These are phyloP conservation scores for Podarcis muralis DNA, from an alignment of 2,113 vertebrate genomes.

Conservation along the genomic window DNA sequence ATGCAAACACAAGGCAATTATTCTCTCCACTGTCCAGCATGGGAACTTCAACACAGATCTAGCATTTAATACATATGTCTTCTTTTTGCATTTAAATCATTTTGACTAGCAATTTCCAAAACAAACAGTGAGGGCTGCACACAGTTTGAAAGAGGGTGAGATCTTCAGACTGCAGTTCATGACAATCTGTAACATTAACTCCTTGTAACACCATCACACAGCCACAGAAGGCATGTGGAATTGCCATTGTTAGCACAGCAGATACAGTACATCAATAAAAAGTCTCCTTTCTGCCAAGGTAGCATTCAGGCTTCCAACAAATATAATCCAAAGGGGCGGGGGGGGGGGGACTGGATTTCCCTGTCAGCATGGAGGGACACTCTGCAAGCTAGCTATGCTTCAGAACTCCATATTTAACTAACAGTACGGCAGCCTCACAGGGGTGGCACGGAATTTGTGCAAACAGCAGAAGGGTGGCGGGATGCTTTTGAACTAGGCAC, in stretches of 20 bases:
- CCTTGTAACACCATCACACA: neutral
- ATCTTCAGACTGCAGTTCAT: neutral
- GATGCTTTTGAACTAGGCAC: conserved; percentile 67
- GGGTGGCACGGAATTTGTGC: conserved; percentile 57
- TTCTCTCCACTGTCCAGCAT: neutral
- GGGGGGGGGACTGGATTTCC: conserved; percentile 39
- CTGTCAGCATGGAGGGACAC: conserved; percentile 39
- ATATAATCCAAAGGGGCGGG: conserved; percentile 33
- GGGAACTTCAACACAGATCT: neutral
- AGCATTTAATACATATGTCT: neutral
- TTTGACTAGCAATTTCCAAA: neutral
- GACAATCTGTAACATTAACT: neutral
- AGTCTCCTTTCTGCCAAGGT: neutral
- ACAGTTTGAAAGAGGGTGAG: neutral
- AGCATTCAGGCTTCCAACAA: conserved; percentile 48
- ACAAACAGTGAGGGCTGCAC: neutral
- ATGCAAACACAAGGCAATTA: neutral
- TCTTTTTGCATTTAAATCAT: neutral
- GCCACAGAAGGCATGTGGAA: neutral
- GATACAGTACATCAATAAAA: conserved; percentile 25
- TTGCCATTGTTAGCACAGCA: neutral
- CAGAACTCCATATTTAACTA: conserved; percentile 63
- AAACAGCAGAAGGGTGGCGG: conserved; percentile 40
- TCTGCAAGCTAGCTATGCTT: conserved; percentile 55
- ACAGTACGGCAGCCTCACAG: conserved; percentile 50